These are phyloP conservation scores for Cactoblastis cactorum DNA, from an alignment of 2,888 invertebrate species.

Conservation along the genomic window DNA sequence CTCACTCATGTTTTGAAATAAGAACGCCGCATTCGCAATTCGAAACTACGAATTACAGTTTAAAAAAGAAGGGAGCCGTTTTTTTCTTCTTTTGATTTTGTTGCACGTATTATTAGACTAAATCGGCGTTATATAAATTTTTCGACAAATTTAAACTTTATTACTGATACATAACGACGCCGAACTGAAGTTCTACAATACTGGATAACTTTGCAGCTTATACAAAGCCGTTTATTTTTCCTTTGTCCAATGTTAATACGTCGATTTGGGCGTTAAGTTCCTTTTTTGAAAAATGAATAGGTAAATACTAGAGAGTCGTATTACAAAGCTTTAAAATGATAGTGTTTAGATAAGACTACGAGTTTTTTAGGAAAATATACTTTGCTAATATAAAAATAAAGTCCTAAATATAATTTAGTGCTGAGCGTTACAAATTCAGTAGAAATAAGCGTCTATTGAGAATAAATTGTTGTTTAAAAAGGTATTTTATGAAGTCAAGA, in stretches of 20 bases:
- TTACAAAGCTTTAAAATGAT: conserved; percentile 64
- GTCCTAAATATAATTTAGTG: conserved; percentile 19
- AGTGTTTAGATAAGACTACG: conserved; percentile 34
- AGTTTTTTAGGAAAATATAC: conserved; percentile 23
- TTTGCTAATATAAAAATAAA: conserved; percentile 24
- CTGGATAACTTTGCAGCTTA: conserved; percentile 42
- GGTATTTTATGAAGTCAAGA: conserved; percentile 30
- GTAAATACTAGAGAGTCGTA: conserved; percentile 70
- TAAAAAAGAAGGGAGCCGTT: conserved; percentile 67
- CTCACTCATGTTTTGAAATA: conserved; percentile 77
- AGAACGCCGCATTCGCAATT: conserved; percentile 76
- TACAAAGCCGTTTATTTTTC: conserved; percentile 77
- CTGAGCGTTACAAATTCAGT: neutral
- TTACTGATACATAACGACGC: conserved; percentile 9
- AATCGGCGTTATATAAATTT: neutral
- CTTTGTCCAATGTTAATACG: conserved; percentile 71
- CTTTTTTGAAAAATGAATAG: conserved; percentile 77
- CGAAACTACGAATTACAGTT: conserved; percentile 78
- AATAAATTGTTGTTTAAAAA: conserved; percentile 26
- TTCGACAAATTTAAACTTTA: conserved; percentile 31
- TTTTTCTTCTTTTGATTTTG: conserved; percentile 54
- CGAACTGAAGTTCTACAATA: neutral
- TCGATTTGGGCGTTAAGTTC: conserved; percentile 78
- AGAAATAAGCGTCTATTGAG: conserved; percentile 1
- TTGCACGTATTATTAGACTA: conserved; percentile 27